Percentiles rank a stretch among this genome's conserved stretches.
Conservation (phyloP, 30 jellyfish, hydroid and myxozoan species). For the Turritopsis rubra region DNA sequence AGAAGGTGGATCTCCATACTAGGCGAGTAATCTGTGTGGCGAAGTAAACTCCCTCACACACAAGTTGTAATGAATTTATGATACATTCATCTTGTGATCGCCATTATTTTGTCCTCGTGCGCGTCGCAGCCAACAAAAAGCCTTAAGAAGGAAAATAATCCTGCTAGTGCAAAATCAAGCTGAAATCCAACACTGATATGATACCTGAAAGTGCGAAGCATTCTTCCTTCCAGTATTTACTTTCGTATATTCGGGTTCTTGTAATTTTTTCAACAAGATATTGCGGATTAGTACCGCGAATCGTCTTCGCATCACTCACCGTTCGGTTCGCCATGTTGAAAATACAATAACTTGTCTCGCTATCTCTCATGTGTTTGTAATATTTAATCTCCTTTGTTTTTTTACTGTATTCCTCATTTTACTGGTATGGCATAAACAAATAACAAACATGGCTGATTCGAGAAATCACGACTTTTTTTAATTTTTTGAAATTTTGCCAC, state of each 20-base stretch:
- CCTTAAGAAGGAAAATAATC: no score
- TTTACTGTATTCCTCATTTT: not conserved
- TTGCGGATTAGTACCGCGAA: conserved; percentile 98
- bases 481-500: no score
- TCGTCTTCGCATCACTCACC: conserved; percentile 84
- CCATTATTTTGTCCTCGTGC: no score
- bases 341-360: not conserved
- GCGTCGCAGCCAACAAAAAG: no score
- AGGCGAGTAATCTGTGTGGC: no score
- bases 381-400: not conserved
- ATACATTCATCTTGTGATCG: no score
- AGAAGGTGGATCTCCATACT: no score
- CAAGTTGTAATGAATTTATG: no score
- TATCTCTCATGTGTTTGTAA: not conserved
- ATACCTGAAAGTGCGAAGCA: conserved; percentile 98
- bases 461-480: not conserved
- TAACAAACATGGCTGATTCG: not conserved
- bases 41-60: no score
- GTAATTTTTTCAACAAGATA: conserved; percentile 82
- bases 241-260: conserved; percentile 79
- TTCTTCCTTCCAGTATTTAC: conserved; percentile 96
- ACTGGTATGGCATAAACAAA: not conserved
- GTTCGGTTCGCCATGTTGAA: conserved; percentile 96
- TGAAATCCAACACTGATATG: not conserved
- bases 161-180: no score